Percentiles rank a stretch among this genome's conserved stretches.
These are phyloP conservation scores for Mus minutoides DNA, from an alignment of 2,797 vertebrate species.

Conservation along the genomic window DNA sequence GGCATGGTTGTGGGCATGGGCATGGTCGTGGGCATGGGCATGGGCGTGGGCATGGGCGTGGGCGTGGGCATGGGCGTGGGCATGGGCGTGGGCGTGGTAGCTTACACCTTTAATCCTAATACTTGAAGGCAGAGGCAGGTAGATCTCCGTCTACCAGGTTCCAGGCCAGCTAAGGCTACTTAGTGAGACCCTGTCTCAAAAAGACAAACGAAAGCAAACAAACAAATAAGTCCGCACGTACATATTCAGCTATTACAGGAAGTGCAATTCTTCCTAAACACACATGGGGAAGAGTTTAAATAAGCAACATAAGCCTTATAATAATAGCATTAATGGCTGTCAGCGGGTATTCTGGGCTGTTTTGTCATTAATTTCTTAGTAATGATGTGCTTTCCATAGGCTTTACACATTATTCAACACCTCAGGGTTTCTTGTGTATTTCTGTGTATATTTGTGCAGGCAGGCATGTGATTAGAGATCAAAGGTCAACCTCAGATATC, in stretches of 20 bases:
- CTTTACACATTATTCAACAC: neutral
- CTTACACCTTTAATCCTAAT: neutral
- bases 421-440: neutral
- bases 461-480: neutral
- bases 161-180: neutral
- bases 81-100: neutral
- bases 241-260: neutral
- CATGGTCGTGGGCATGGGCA: no score
- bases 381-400: neutral
- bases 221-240: neutral
- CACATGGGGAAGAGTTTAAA: neutral
- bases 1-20: no score
- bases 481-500: neutral
- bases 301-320: neutral
- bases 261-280: neutral
- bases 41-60: no score
- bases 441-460: neutral
- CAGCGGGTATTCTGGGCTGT: neutral
- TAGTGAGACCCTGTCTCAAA: neutral
- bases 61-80: no score
- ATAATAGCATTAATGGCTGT: neutral
- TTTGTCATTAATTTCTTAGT: neutral
- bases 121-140: neutral
- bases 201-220: neutral
- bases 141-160: neutral